Base-by-base conservation (phyloP, 1,140 invertebrate genomes). In the Phymastichus coffea region DNA sequence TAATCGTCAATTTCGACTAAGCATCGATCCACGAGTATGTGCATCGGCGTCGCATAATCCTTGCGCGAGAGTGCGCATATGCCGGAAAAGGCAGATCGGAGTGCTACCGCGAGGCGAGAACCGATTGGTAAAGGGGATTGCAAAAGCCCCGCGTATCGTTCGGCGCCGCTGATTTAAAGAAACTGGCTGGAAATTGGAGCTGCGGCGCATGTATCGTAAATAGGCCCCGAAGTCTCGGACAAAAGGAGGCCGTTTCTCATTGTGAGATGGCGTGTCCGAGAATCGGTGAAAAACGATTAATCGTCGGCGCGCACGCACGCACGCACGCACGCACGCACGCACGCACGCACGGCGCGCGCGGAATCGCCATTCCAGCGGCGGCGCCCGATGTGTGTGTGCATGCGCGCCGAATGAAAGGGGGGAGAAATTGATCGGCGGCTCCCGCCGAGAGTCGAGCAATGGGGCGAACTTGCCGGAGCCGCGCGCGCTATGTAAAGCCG, bases 251-350 rank as follows among this genome's bases (percentile, higher is more conserved):
- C 38, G 28, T 57, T 25, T 23, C 23, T 49, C 48, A 44, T 55
- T 37, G 35, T n/a, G 4, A 14, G 4, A 6, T 37, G 15, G n/a
- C 41, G 25, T 37, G 43, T 46, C 30, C 28, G 43, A 46, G 15
- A 33, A 44, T 46, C 43, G 54, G n/a, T 47, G 44, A 30, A 49
- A 40, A 41, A 49, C 56, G 56, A 58, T 58, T 58, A 58, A 58
- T 58, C 56, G 47, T 37, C 48, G 26, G 4, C n/a, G 28, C 15
- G 43, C 30, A 38, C 17, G 35, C 20, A n/a, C n/a, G n/a, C n/a
- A n/a, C n/a, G n/a, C n/a, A n/a, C n/a, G n/a, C n/a, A n/a, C n/a
- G n/a, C n/a, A n/a, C n/a, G n/a, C n/a, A n/a, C n/a, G n/a, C n/a
- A n/a, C n/a, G n/a, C n/a, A n/a, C n/a, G n/a, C n/a, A n/a, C n/a